Conservation (phyloP, 2,113 vertebrate genomes). For the Chiloscyllium plagiosum region DNA sequence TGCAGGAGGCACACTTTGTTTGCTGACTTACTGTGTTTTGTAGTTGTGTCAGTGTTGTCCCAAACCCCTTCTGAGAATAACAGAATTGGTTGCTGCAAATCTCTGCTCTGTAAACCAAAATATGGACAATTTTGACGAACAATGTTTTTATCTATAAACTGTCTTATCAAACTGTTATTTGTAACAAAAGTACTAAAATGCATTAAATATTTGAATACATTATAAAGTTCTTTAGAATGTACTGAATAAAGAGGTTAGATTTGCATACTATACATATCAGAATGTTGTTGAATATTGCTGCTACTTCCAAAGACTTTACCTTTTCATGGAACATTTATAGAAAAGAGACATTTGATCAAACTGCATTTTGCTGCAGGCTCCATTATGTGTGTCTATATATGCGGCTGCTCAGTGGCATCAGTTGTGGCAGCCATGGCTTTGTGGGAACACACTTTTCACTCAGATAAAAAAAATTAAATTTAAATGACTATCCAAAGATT, state of each 20-base stretch:
- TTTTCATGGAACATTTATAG: not conserved
- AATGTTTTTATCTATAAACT: not conserved
- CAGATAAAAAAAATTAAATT: not conserved
- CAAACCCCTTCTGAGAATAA: not conserved
- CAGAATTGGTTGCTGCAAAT: not conserved
- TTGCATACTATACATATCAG: not conserved
- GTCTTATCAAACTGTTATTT: not conserved
- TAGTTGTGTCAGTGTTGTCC: not conserved
- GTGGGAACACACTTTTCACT: not conserved
- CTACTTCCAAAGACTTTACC: not conserved
- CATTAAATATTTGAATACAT: slow-evolving; percentile 2
- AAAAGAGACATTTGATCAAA: not conserved
- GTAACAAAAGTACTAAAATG: not conserved
- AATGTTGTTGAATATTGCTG: not conserved
- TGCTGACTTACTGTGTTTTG: not conserved
- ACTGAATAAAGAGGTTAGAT: not conserved
- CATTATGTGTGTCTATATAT: not conserved
- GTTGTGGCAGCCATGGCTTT: too few species aligned
- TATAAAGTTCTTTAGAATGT: not conserved
- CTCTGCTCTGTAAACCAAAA: not conserved
- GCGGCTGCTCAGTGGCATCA: not conserved
- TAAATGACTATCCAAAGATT: not conserved
- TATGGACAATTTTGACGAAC: not conserved
- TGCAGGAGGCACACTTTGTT: not conserved
- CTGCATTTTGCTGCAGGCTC: not conserved